Percentiles rank a stretch among this genome's conserved stretches.
Evolutionary conservation across 2,797 vertebrate genomes (phyloP).

Genomic region (Notolabrus celidotus): DNA sequence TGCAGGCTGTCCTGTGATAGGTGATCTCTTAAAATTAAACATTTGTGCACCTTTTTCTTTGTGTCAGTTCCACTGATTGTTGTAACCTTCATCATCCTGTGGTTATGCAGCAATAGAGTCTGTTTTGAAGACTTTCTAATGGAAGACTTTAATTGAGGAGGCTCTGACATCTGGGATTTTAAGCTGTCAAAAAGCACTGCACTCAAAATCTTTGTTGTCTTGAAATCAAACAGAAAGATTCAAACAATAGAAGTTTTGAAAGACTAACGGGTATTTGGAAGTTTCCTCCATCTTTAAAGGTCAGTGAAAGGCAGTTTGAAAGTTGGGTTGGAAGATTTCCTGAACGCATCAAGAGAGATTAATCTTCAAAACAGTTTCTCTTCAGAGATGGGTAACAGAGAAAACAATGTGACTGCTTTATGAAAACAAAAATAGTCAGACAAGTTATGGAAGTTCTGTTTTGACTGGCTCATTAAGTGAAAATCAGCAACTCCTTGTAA

Average conservation of each 20-base stretch:
- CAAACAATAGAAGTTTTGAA: constrained; percentile 5
- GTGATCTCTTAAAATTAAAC: too few relatives aligned
- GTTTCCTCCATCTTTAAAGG: constrained; percentile 7
- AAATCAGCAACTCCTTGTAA: constrained; percentile 34
- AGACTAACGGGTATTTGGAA: constrained; percentile 1
- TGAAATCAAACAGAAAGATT: constrained; percentile 25
- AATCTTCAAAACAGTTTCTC: background rate
- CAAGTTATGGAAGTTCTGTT: constrained; percentile 13
- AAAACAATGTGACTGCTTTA: background rate
- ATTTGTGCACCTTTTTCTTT: constrained; percentile 31
- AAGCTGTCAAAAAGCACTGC: constrained; percentile 29
- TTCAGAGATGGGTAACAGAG: constrained; percentile 2
- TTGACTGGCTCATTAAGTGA: constrained; percentile 32
- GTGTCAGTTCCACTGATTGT: constrained; percentile 28
- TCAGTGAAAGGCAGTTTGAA: background rate
- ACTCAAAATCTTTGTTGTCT: constrained; percentile 23
- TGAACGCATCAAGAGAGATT: background rate
- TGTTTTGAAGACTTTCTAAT: constrained; percentile 33
- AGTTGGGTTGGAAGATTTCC: constrained; percentile 1
- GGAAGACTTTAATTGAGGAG: constrained; percentile 22
- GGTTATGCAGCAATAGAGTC: constrained; percentile 12
- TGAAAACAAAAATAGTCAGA: constrained; percentile 8
- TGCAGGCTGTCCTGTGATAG: too few relatives aligned
- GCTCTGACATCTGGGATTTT: constrained; percentile 31
- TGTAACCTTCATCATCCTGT: constrained; percentile 25